Evolutionary conservation across 2,888 invertebrate species (phyloP), one percentile per base, ranked within the genome.

Genomic region (Eupithecia inturbata): DNA sequence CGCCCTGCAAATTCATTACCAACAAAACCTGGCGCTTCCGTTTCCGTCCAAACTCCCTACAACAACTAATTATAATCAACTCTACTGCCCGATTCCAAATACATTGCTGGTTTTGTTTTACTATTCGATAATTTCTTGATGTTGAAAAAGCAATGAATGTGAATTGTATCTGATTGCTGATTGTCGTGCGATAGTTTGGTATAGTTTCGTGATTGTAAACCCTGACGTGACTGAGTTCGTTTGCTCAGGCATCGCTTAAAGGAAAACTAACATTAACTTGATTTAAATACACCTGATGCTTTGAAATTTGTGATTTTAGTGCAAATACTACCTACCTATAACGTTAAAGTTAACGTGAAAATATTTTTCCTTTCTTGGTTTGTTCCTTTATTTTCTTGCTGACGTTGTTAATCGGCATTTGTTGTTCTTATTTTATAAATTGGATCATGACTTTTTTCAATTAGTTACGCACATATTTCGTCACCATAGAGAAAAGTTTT

Each of bases 1-100:
- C 90, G 88, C 92, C 92, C 88, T 87, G 92, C 92, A 90, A 93
- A 93, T 94, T 94, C 93, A 94, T 94, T 94, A 94, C 92, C 83
- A 87, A 87, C 87, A 90, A 88, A 90, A 92, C 87, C 89, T 87
- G 89, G 88, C 87, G 90, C 93, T 94, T 93, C 93, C 93, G 93
- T 89, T 92, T 93, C 92, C 93, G 89, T 78, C 82, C 80, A 71
- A 71, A 79, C 81, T 79, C 70, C 73, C 62, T 62, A 75, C 78
- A 75, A 72, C 70, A 73, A 70, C 70, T 71, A 90, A 89, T 91
- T 87, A 77, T 80, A 79, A 71, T 75, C 78, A 53, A 78, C 72
- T 60, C 68, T 72, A 71, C 26, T 39, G 16, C 10, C n/a, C 3
- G 28, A 4, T 70, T 77, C n/a, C 0, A 6, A 1, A 68, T 83